Percentiles rank a stretch among this genome's conserved stretches.
phyloP scores from a whole-genome alignment of 2,888 invertebrate genomes.

The Lagria hirta region DNA sequence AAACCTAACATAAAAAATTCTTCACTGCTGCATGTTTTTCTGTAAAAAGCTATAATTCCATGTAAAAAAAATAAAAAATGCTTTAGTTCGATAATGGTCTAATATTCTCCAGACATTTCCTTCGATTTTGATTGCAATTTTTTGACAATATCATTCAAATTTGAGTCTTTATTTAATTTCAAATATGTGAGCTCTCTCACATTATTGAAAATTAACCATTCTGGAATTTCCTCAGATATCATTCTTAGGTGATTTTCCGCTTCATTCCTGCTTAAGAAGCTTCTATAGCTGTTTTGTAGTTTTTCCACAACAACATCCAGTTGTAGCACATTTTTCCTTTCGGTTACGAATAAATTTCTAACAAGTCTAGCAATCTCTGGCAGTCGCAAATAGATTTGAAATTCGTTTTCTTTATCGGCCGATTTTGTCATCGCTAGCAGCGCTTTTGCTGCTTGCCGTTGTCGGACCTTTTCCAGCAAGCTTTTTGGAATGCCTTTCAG shows the following conservation, averaged over 20 bases:
- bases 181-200: constrained; percentile 69
- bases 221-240: constrained; percentile 71
- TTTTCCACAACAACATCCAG: constrained; percentile 75
- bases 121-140: too few relatives aligned
- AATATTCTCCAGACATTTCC: too few relatives aligned
- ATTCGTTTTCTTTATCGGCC: constrained; percentile 70
- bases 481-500: constrained; percentile 81
- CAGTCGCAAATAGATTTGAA: constrained; percentile 71
- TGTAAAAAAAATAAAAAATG: too few relatives aligned
- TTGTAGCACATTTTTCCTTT: constrained; percentile 80
- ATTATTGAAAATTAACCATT: constrained; percentile 70
- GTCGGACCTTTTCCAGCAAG: constrained; percentile 83
- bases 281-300: constrained; percentile 75
- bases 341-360: constrained; percentile 83
- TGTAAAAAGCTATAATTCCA: too few relatives aligned
- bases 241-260: constrained; percentile 74
- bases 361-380: constrained; percentile 84
- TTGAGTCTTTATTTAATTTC: constrained; percentile 74
- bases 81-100: too few relatives aligned
- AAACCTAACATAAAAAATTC: too few relatives aligned
- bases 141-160: constrained; percentile 57
- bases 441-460: constrained; percentile 84
- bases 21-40: too few relatives aligned
- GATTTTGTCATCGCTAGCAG: constrained; percentile 80
- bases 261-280: constrained; percentile 68